Conservation (phyloP, 2,797 vertebrate genomes). For the Capromys pilorides region DNA sequence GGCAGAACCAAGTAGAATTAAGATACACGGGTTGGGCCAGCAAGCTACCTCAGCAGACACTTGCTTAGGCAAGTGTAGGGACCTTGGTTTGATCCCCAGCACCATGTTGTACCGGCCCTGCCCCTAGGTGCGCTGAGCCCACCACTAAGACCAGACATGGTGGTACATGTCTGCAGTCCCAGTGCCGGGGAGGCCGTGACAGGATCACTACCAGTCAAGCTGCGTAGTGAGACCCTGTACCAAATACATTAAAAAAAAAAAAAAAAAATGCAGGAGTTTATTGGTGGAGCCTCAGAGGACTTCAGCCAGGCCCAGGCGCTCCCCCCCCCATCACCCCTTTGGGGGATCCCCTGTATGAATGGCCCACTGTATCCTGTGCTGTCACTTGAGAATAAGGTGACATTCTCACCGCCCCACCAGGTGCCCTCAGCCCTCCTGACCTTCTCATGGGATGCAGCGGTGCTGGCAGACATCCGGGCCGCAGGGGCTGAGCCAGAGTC, state of each 20-base stretch:
- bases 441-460: slow-evolving; percentile 90
- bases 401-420: slow-evolving; percentile 76
- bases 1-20: not conserved
- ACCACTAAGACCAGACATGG: too few species aligned
- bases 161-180: too few species aligned
- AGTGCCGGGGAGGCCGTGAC: too few species aligned
- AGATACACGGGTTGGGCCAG: not conserved
- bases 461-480: slow-evolving; percentile 92
- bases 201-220: too few species aligned
- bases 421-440: slow-evolving; percentile 94
- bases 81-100: too few species aligned
- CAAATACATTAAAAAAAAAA: too few species aligned
- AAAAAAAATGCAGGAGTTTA: not conserved
- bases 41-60: too few species aligned
- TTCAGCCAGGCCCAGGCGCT: not conserved
- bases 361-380: not conserved
- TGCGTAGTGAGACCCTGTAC: too few species aligned
- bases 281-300: not conserved
- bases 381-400: not conserved
- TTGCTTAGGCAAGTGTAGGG: too few species aligned
- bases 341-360: not conserved
- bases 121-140: too few species aligned
- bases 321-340: too few species aligned
- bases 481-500: slow-evolving; percentile 83
- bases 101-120: too few species aligned